Base-by-base conservation (phyloP, 2,797 vertebrate species). In the Remorina albescens region DNA sequence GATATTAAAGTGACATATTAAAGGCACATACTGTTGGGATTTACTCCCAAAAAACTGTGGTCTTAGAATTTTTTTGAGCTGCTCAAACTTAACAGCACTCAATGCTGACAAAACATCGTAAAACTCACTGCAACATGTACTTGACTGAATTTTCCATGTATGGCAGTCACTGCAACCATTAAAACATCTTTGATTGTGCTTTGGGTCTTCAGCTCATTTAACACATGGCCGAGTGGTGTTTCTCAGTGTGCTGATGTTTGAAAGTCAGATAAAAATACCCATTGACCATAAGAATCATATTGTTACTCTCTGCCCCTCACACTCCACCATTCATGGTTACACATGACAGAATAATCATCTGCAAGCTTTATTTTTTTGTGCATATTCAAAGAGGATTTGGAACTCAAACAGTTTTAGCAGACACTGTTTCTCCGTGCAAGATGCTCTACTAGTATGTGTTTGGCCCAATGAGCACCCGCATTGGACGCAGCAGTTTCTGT, bases 231-330 rank as follows among this genome's bases (percentile, higher is more conserved):
- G n/a, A n/a, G n/a, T n/a, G n/a, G n/a, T n/a, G n/a, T n/a, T n/a
- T n/a, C n/a, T n/a, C n/a, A n/a, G n/a, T n/a, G n/a, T n/a, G 59
- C 60, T 76, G 74, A 86, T 87, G 81, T 84, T 78, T 73, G 25
- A n/a, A n/a, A n/a, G n/a, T n/a, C n/a, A n/a, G n/a, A n/a, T n/a
- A 19, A 53, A 41, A 39, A n/a, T 36, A 8, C 12, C 6, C 8
- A 0, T 2, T 26, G 13, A 67, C 44, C 41, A 39, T 10, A 63
- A 54, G 6, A 34, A 53, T 59, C 30, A 25, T 11, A 41, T 1
- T 37, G 9, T 54, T 28, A 30, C 50, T 34, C 49, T 57, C 26
- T 18, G 11, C 3, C 12, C 21, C 18, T 67, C 60, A 8, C 23
- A 67, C 23, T 50, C 32, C 62, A 54, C 26, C 26, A 1, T 54